Base-by-base conservation (phyloP, 2,113 vertebrate species). In the Hemicordylus capensis region DNA sequence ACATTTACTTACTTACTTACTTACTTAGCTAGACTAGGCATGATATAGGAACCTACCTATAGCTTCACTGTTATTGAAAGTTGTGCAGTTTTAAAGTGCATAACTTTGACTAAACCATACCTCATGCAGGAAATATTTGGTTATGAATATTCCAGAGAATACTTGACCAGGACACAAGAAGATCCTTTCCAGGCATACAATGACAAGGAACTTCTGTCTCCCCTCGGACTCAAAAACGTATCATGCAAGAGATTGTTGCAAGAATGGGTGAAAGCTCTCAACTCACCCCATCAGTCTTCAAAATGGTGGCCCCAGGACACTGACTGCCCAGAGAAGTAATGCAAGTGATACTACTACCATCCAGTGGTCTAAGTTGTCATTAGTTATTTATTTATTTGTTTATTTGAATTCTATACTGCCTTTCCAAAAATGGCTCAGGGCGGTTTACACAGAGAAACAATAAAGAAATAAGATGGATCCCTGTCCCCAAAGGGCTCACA, bases 41-140 rank as follows among this genome's bases (percentile, higher is more conserved):
- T 46, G 11, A 34, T 46, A 20, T 61, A 31, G 64, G 24, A 67
- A 69, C 6, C 4, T 17, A 75, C 3, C 4, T 8, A 56, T 75
- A 64, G 46, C 2, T 48, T 20, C 4, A n/a, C n/a, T n/a, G n/a
- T n/a, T 7, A 19, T 28, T 20, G 22, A 75, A 83, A 34, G 24
- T 22, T 34, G 42, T 51, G 59, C 61, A 1, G n/a, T 28, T 83
- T 74, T 46, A 48, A 24, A 37, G n/a, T 67, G 31, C 44, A 44
- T 59, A 82, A 42, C 10, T 74, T 37, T 34, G 39, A 22, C 56
- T 63, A 70, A 74, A 63, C 31, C 26, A 0, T 83, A 12, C 31
- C 58, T 24, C 48, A 39, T 83, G 42, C 20, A 63, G 56, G 42
- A 75, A 74, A 74, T 83, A 61, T 83, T 83, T 83, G 58, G 11